phyloP scores from a whole-genome alignment of 2,113 vertebrate species.

The Scomber colias region DNA sequence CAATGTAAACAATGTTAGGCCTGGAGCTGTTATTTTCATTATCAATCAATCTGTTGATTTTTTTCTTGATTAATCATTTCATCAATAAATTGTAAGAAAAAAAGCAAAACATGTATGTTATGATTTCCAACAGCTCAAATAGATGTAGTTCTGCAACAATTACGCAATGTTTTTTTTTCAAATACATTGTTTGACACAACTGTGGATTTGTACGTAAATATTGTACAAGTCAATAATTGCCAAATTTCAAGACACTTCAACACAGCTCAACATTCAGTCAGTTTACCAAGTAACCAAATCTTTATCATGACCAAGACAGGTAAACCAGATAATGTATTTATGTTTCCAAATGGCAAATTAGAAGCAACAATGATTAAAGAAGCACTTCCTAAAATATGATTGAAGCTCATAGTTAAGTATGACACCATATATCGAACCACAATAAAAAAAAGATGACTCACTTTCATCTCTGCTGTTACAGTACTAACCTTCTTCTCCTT shows the following conservation, averaged over 20 bases:
- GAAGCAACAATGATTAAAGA: not conserved
- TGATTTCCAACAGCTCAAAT: too few relatives aligned
- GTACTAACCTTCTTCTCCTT: not conserved
- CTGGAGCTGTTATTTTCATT: too few relatives aligned
- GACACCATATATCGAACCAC: too few relatives aligned
- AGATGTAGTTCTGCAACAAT: not conserved
- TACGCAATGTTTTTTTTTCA: not conserved
- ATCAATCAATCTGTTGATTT: too few relatives aligned
- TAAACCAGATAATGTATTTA: not conserved
- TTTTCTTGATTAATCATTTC: too few relatives aligned
- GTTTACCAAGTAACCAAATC: not conserved
- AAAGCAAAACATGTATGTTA: too few relatives aligned
- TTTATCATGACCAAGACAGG: not conserved
- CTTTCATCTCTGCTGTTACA: too few relatives aligned
- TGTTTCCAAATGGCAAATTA: not conserved
- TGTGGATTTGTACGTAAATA: not conserved
- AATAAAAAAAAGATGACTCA: too few relatives aligned
- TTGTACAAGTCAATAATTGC: not conserved
- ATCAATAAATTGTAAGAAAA: too few relatives aligned
- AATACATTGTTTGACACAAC: not conserved
- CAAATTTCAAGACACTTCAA: conserved; percentile 1
- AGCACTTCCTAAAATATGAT: too few relatives aligned
- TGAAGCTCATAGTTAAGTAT: too few relatives aligned
- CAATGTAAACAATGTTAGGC: not conserved
- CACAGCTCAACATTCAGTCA: too few relatives aligned